Evolutionary conservation across 2,797 vertebrate genomes (phyloP).

Genomic region (Acanthiza pusilla): DNA sequence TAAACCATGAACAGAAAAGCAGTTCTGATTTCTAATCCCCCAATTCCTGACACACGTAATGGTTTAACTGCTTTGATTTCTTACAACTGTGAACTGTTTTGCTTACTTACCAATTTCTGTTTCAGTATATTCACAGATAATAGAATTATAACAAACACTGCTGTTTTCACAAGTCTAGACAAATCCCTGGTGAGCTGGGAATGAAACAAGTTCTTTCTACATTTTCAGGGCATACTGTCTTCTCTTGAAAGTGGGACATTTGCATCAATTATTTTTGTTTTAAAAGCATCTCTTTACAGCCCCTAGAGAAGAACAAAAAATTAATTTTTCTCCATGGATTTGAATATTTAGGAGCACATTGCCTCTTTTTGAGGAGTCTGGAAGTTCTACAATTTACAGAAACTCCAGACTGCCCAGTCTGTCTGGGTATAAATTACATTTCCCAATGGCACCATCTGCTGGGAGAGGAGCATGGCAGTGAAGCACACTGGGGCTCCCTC

Average conservation of each 20-base stretch:
- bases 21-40: neutral
- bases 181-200: neutral
- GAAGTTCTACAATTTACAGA: neutral
- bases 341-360: neutral
- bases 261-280: neutral
- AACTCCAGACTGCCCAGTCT: neutral
- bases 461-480: neutral
- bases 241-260: neutral
- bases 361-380: neutral
- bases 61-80: neutral
- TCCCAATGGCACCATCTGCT: constrained; percentile 69
- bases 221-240: neutral
- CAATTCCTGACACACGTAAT: neutral
- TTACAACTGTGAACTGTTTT: neutral
- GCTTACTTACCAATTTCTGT: neutral
- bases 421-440: neutral
- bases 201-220: neutral
- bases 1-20: neutral
- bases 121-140: neutral
- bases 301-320: neutral
- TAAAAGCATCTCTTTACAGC: neutral
- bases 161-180: neutral
- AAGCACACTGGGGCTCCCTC: neutral
- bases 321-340: neutral
- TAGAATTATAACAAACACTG: neutral